Evolutionary conservation across 2,888 invertebrate species (phyloP).

Genomic region (Resseliella maxima): DNA sequence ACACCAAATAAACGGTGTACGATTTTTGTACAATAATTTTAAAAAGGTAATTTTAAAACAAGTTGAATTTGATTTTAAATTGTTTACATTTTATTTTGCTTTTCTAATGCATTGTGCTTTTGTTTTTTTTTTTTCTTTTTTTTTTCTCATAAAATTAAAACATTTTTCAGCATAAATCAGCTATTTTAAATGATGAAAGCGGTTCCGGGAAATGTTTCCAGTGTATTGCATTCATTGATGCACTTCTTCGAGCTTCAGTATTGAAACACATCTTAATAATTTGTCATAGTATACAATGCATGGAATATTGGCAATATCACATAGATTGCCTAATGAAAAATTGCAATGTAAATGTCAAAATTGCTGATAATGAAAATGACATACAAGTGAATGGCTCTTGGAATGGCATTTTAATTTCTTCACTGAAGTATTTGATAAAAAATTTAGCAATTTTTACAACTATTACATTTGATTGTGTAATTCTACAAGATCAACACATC

Average conservation of each 20-base stretch:
- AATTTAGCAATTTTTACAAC: background rate
- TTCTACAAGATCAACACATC: background rate
- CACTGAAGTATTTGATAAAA: background rate
- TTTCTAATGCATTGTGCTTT: background rate
- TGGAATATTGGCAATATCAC: conserved; percentile 65
- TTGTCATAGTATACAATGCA: conserved; percentile 64
- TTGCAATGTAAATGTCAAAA: conserved; percentile 57
- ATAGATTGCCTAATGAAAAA: conserved; percentile 63
- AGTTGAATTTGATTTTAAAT: background rate
- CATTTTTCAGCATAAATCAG: conserved; percentile 63
- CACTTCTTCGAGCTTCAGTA: conserved; percentile 59
- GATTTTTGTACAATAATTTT: conserved; percentile 62
- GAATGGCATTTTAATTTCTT: background rate
- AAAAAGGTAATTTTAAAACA: conserved; percentile 13
- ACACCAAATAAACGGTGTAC: conserved; percentile 65
- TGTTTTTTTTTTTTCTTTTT: background rate
- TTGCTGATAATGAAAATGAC: background rate
- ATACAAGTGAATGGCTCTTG: background rate
- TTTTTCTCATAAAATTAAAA: too few relatives aligned
- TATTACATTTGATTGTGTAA: background rate
- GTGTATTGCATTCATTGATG: conserved; percentile 63
- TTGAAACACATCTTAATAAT: conserved; percentile 64
- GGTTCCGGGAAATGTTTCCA: conserved; percentile 65
- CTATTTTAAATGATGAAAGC: conserved; percentile 66
- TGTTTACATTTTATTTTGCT: background rate